A percentile compares a stretch with the other conserved stretches of the same genome.
These are phyloP conservation scores for Sminthurinus signatus DNA, from an alignment of 1,140 invertebrate species.

Conservation along the genomic window DNA sequence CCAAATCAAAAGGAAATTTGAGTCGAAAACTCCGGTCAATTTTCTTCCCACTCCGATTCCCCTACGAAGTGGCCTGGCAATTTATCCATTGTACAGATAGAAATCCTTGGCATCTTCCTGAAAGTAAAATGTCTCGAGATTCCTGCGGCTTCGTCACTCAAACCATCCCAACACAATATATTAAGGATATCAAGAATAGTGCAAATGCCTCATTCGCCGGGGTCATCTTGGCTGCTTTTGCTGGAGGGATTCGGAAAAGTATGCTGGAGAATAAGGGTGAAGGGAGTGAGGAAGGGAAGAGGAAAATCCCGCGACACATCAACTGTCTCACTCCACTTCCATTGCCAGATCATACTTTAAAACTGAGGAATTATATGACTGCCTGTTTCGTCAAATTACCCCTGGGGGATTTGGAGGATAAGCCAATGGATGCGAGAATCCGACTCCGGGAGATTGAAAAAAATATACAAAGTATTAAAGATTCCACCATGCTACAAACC, in stretches of 20 bases:
- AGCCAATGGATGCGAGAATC: too few species aligned
- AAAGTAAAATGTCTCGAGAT: neutral
- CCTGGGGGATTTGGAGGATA: too few species aligned
- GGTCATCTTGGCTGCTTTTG: neutral
- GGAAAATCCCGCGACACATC: neutral
- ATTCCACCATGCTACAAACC: too few species aligned
- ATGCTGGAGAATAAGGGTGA: neutral
- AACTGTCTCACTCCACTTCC: conserved; percentile 1
- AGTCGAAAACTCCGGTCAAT: neutral
- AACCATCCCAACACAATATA: neutral
- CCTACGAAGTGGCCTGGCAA: neutral
- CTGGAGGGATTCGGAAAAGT: conserved; percentile 5
- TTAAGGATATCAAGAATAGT: conserved; percentile 4
- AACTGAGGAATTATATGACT: conserved; percentile 11
- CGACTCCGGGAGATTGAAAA: too few species aligned
- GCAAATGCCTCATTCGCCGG: neutral
- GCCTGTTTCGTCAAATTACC: too few species aligned
- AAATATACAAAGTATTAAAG: too few species aligned
- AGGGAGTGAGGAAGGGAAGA: neutral
- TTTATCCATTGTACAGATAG: neutral
- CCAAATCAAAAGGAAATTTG: too few species aligned
- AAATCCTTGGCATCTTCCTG: conserved; percentile 1
- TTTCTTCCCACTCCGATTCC: neutral
- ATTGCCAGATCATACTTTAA: conserved; percentile 1
- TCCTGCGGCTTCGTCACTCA: neutral